Conservation (phyloP, 2,113 vertebrate species). For the Hirundichthys speculiger region DNA sequence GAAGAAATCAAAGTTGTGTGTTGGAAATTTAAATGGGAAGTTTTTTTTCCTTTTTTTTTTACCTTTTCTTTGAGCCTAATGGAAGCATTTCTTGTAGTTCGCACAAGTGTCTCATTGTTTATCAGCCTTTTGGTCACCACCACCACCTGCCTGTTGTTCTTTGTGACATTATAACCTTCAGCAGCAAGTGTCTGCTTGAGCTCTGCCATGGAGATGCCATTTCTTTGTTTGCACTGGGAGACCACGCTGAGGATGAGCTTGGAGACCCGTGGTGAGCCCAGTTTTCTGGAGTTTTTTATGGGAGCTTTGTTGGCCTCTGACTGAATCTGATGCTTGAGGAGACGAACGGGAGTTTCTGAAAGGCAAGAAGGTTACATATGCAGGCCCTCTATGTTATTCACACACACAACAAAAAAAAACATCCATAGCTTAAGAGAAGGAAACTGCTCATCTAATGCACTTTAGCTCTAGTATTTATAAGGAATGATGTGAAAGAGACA, state of each 20-base stretch:
- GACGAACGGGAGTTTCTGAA: slow-evolving; percentile 48
- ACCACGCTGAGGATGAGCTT: slow-evolving; percentile 43
- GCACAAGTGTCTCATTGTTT: slow-evolving; percentile 16
- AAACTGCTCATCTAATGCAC: too few relatives aligned
- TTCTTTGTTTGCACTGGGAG: slow-evolving; percentile 34
- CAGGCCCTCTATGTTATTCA: too few relatives aligned
- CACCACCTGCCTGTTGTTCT: slow-evolving; percentile 25
- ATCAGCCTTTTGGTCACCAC: slow-evolving; percentile 21
- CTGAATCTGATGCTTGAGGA: slow-evolving; percentile 46
- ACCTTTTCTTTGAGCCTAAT: slow-evolving; percentile 32
- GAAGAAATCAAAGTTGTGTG: neutral
- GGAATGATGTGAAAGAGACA: too few relatives aligned
- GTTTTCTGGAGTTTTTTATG: neutral
- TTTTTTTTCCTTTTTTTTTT: too few relatives aligned
- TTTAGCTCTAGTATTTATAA: too few relatives aligned
- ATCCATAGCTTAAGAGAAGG: too few relatives aligned
- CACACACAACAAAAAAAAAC: too few relatives aligned
- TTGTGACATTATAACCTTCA: slow-evolving; percentile 39
- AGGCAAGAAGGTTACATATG: neutral
- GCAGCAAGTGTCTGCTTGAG: slow-evolving; percentile 41
- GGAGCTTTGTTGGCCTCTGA: neutral
- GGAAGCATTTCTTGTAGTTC: slow-evolving; percentile 10
- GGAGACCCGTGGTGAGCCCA: neutral
- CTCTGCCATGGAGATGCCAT: slow-evolving; percentile 49
- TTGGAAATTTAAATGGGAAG: too few relatives aligned